These are phyloP conservation scores for Paracyclopina nana DNA, from an alignment of 1,140 invertebrate genomes.

Conservation along the genomic window DNA sequence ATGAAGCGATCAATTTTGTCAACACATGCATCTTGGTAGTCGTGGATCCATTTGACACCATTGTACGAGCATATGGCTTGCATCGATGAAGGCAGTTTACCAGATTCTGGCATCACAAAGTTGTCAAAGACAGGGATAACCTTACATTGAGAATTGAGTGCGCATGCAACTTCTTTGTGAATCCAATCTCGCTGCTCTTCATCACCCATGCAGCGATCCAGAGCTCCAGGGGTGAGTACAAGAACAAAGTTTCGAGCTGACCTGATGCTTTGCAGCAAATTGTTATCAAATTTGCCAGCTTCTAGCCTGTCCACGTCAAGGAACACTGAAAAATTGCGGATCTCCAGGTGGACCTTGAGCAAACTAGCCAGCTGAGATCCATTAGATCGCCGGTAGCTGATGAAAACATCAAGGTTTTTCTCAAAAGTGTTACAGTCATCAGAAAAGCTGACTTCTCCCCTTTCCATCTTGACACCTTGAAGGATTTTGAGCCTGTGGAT, in stretches of 20 bases:
- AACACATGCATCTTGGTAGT: conserved; percentile 65
- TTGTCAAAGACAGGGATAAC: conserved; percentile 97
- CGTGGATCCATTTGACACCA: conserved; percentile 44
- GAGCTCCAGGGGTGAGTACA: conserved; percentile 77
- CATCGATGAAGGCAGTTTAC: conserved; percentile 90
- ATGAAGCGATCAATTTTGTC: conserved; percentile 74
- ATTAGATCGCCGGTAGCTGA: conserved; percentile 91
- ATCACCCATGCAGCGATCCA: conserved; percentile 82
- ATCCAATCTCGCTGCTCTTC: conserved; percentile 95
- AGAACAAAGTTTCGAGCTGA: conserved; percentile 91
- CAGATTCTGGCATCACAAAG: conserved; percentile 84
- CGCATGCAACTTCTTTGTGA: conserved; percentile 92
- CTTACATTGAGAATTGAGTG: conserved; percentile 83
- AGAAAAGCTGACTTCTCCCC: conserved; percentile 11
- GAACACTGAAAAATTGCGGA: conserved; percentile 81
- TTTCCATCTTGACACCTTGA: conserved; percentile 15
- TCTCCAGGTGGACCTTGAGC: conserved; percentile 69
- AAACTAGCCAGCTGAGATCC: conserved; percentile 81
- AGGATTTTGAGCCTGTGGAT: conserved; percentile 47
- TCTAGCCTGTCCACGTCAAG: conserved; percentile 85
- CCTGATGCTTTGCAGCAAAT: conserved; percentile 82
- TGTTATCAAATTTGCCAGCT: conserved; percentile 97
- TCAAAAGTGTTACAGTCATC: conserved; percentile 44
- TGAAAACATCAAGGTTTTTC: conserved; percentile 86
- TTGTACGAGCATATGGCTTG: conserved; percentile 84